These are phyloP conservation scores for Delichon dasypus DNA, from an alignment of 2,797 vertebrate genomes.

Conservation along the genomic window DNA sequence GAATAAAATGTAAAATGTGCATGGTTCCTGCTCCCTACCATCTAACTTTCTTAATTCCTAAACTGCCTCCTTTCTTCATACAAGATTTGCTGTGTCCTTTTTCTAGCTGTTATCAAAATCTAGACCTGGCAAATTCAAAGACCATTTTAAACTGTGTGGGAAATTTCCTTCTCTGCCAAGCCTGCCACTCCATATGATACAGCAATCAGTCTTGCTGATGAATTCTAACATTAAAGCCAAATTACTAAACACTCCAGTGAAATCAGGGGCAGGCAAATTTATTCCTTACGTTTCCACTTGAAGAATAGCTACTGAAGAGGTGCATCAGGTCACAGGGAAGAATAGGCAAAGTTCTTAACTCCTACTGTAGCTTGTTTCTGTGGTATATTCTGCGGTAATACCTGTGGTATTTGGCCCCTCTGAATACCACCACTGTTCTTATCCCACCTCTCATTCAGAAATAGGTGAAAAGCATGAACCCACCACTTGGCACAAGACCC, in stretches of 20 bases:
- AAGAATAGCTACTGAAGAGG: background rate
- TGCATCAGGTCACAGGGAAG: background rate
- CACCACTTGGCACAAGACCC: background rate
- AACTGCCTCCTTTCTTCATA: background rate
- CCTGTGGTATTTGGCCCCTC: background rate
- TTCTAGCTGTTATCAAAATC: constrained; percentile 18
- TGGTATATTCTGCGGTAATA: too few relatives aligned
- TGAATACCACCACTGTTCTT: background rate
- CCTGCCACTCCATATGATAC: constrained; percentile 18
- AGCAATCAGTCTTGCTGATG: constrained; percentile 42
- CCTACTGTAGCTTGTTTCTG: background rate
- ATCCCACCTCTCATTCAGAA: background rate
- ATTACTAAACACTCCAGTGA: constrained; percentile 10
- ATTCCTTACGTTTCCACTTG: background rate
- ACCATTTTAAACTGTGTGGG: constrained; percentile 20
- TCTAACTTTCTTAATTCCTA: background rate
- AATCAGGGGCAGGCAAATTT: background rate
- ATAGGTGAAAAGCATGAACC: background rate
- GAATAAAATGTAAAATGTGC: background rate
- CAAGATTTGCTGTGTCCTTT: background rate
- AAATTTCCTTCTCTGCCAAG: constrained; percentile 47
- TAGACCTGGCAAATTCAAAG: background rate
- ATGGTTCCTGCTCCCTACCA: background rate
- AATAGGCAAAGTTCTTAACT: background rate
- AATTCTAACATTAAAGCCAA: constrained; percentile 51